phyloP scores from a whole-genome alignment of 1,140 invertebrate species.

The Aphis gossypii region DNA sequence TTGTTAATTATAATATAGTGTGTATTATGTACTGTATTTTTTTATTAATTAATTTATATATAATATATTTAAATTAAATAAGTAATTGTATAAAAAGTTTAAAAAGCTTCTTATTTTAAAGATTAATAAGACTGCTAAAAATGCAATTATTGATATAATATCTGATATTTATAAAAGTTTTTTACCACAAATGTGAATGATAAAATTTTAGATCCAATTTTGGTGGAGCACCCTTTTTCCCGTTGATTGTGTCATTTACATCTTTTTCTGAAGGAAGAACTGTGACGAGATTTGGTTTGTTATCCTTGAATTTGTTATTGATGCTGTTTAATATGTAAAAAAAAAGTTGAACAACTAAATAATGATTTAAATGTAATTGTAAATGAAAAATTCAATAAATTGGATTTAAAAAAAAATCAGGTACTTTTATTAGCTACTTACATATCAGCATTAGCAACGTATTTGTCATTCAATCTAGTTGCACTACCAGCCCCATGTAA shows the following conservation, averaged over 20 bases:
- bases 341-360: neutral
- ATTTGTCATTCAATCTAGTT: conserved; percentile 49
- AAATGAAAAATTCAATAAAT: neutral
- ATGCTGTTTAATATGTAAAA: neutral
- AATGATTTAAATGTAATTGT: neutral
- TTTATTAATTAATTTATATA: neutral
- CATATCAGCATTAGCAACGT: conserved; percentile 52
- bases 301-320: conserved; percentile 54
- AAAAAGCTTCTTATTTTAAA: conserved; percentile 32
- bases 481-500: conserved; percentile 46
- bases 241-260: conserved; percentile 10
- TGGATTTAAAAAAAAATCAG: neutral
- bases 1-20: neutral
- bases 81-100: conserved; percentile 25
- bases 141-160: conserved; percentile 39
- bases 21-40: neutral
- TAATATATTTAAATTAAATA: neutral
- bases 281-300: conserved; percentile 50
- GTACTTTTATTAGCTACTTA: conserved; percentile 3
- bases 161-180: conserved; percentile 24
- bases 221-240: conserved; percentile 44
- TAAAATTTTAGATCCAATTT: conserved; percentile 56
- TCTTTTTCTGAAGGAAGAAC: conserved; percentile 54
- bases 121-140: conserved; percentile 3
- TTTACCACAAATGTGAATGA: conserved; percentile 56